Evolutionary conservation across 1,140 invertebrate genomes (phyloP).

Genomic region (Aplysia californica): DNA sequence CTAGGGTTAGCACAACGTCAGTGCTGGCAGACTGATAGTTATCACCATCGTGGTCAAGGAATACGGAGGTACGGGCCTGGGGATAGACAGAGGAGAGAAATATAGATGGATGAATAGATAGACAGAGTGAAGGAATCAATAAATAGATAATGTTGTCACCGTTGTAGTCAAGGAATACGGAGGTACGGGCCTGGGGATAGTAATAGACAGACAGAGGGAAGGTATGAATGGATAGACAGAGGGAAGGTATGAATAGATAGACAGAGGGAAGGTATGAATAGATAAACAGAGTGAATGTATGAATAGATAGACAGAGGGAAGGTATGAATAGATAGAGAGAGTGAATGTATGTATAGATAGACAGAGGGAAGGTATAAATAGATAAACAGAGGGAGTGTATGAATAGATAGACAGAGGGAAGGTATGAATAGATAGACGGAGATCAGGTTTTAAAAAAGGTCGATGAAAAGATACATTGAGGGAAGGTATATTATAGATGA

Average conservation of each 20-base stretch:
- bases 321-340: background rate
- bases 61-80: conserved; percentile 16
- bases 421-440: too few species aligned
- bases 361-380: background rate
- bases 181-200: background rate
- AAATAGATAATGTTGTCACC: background rate
- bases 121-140: background rate
- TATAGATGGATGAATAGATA: background rate
- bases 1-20: background rate
- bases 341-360: background rate
- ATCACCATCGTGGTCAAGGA: background rate
- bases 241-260: background rate
- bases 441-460: too few species aligned
- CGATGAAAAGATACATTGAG: too few species aligned
- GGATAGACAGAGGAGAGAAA: background rate
- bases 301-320: background rate
- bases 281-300: background rate
- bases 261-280: background rate
- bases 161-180: background rate
- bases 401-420: background rate
- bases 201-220: background rate
- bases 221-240: background rate
- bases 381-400: background rate
- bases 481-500: too few species aligned
- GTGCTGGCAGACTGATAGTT: conserved; percentile 16